Percentiles rank a stretch among this genome's conserved stretches.
These are phyloP conservation scores for Thryonomys swinderianus DNA, from an alignment of 2,113 vertebrate species.

Conservation along the genomic window DNA sequence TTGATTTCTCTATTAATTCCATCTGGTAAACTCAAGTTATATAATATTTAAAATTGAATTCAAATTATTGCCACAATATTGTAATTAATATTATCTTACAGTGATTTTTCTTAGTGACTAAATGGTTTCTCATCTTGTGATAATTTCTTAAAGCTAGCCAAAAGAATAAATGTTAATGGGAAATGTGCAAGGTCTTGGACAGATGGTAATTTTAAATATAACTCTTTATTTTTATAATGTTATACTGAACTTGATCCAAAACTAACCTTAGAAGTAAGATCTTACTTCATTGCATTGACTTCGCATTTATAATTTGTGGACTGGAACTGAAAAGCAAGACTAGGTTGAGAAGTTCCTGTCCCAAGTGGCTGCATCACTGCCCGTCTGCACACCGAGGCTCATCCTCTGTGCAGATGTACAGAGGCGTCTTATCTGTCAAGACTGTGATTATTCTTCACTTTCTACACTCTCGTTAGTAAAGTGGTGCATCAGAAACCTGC, in stretches of 20 bases:
- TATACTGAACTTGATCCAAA: conserved; percentile 23
- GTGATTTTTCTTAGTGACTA: conserved; percentile 38
- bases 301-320: background rate
- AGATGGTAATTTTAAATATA: conserved; percentile 20
- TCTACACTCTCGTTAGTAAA: background rate
- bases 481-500: background rate
- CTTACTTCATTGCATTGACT: conserved; percentile 23
- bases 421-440: background rate
- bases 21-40: conserved; percentile 59
- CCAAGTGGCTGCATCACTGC: accelerated
- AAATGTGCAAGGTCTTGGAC: conserved; percentile 16
- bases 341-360: background rate
- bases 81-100: conserved; percentile 57
- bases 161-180: conserved; percentile 37
- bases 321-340: background rate
- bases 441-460: too few species aligned
- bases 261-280: conserved; percentile 45
- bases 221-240: conserved; percentile 36
- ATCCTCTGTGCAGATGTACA: background rate
- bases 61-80: conserved; percentile 30
- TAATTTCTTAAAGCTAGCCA: conserved; percentile 59
- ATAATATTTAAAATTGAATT: conserved; percentile 68
- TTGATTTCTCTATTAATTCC: conserved; percentile 66
- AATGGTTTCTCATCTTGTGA: conserved; percentile 29
- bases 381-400: accelerated